These are phyloP conservation scores for Leptopilina clavipes DNA, from an alignment of 1,140 invertebrate genomes.

Conservation along the genomic window DNA sequence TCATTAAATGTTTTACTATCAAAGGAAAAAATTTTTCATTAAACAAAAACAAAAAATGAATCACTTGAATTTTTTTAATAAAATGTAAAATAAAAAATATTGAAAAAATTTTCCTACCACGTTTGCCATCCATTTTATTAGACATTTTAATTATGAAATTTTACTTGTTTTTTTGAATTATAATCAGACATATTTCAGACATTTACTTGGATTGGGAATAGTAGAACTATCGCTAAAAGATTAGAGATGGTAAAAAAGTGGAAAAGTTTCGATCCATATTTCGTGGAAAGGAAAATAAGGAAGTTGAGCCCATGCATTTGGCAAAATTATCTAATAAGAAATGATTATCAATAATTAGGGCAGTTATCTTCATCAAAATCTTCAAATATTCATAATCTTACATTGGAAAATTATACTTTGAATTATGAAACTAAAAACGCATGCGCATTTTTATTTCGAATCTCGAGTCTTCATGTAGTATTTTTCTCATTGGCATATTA, in stretches of 20 bases:
- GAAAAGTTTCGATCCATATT: constrained; percentile 3
- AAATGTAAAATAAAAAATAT: not conserved
- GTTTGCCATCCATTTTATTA: not conserved
- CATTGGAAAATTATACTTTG: not conserved
- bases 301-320: not conserved
- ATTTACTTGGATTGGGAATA: too few species aligned
- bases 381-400: constrained; percentile 4
- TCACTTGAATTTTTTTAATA: too few species aligned
- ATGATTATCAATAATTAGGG: not conserved
- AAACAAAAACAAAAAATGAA: not conserved
- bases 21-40: too few species aligned
- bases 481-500: not conserved
- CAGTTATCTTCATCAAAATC: not conserved
- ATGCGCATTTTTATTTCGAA: not conserved
- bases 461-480: not conserved
- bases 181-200: not conserved
- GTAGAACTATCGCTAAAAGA: too few species aligned
- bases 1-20: too few species aligned
- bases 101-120: not conserved
- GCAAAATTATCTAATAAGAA: not conserved
- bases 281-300: not conserved
- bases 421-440: not conserved
- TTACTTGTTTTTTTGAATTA: not conserved
- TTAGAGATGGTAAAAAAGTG: not conserved
- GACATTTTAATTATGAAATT: not conserved